Conservation (phyloP, 2,888 invertebrate genomes). For the Seira musarum region DNA sequence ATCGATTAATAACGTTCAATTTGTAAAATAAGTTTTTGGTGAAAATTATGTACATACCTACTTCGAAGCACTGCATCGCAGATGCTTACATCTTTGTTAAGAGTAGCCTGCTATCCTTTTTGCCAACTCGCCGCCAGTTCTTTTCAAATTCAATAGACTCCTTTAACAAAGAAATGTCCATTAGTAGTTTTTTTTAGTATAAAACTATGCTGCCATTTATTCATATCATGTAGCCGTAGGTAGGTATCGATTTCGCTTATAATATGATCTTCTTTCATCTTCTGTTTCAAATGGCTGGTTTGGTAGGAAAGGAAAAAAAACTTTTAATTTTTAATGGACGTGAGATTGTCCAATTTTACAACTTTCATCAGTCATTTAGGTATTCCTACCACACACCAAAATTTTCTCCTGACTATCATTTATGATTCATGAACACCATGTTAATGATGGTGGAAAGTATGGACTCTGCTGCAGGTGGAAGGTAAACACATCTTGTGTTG, state of each 20-base stretch:
- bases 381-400: no score
- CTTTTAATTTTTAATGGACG: no score
- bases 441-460: no score
- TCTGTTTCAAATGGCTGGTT: no score
- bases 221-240: neutral
- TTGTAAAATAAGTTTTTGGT: no score
- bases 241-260: neutral
- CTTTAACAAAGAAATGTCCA: slow-evolving; percentile 7
- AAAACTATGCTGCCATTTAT: neutral
- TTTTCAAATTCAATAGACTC: neutral
- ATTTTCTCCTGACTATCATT: no score
- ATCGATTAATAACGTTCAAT: slow-evolving; percentile 1
- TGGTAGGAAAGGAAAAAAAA: neutral
- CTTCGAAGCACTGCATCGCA: neutral
- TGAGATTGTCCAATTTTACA: no score
- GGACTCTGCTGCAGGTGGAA: no score
- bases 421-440: no score
- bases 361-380: neutral
- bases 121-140: neutral
- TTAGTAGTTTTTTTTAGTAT: neutral
- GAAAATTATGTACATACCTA: no score
- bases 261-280: no score
- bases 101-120: neutral
- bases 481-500: no score
- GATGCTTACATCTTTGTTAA: slow-evolving; percentile 12